Base-by-base conservation (phyloP, 1,140 invertebrate genomes). In the Tetragnatha versicolor region DNA sequence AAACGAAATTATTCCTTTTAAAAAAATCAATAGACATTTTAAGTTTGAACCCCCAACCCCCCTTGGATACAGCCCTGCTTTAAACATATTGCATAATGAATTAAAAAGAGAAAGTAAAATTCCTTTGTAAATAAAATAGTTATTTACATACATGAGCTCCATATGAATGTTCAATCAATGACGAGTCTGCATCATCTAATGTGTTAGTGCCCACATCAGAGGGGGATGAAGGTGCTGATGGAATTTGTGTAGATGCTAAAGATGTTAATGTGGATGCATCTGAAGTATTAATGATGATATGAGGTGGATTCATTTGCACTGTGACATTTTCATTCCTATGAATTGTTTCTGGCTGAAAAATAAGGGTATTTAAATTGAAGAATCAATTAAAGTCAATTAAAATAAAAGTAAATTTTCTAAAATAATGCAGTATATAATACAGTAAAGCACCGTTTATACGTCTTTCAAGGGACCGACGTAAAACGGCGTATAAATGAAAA, bases 191-290 rank as follows among this genome's bases (percentile, higher is more conserved):
- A 35, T 49, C 45, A 20, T 79, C 37, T 17, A 69, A 51, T 17
- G 51, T 3, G 51, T 39, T 33, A 14, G 37, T 20, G 42, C 42
- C 27, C 4, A 42, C 45, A 12, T 33, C 31, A 29, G 66, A 37
- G 6, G 77, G 77, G 1, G 68, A 79, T n/a, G 68, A 68, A 7
- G 77, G 77, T 14, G 68, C 66, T 51, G 77, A 79, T n/a, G 77
- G 66, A n/a, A 79, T 63, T 9, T 79, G 77, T 29, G 66, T 72
- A 14, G 77, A 70, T 20, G 77, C 77, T 47, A 79, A 20, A 29
- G 77, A 79, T n/a, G 65, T 79, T 33, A 77, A 39, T 14, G 70
- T 31, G 4, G 53, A 20, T n/a, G 27, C 31, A 63, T 65, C 53
- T n/a, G 63, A 27, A 35, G 49, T 25, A 39, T 60, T 69, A 12